These are phyloP conservation scores for Bagarius yarrelli DNA, from an alignment of 2,113 vertebrate genomes.

Conservation along the genomic window DNA sequence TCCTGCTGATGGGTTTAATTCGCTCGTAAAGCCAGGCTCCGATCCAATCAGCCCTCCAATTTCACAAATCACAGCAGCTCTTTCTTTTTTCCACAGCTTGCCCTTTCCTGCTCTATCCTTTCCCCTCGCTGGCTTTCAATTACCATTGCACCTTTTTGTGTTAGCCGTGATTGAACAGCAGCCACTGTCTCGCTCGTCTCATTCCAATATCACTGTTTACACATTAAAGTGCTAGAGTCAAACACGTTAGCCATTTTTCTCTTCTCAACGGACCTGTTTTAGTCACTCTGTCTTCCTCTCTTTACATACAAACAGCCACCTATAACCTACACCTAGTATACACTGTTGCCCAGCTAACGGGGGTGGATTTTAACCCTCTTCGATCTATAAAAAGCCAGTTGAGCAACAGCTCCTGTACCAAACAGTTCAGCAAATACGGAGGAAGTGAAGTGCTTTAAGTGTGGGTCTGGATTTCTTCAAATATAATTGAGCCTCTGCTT, in stretches of 20 bases:
- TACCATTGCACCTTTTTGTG: not conserved
- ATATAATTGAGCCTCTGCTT: slow-evolving; percentile 14
- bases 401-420: not conserved
- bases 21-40: not conserved
- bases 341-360: slow-evolving; percentile 29
- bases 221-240: not conserved
- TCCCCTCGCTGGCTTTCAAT: not conserved
- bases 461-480: slow-evolving; percentile 12
- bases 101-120: not conserved
- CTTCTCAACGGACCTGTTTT: slow-evolving; percentile 20
- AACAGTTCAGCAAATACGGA: not conserved
- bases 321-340: slow-evolving; percentile 9
- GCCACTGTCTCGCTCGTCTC: not conserved
- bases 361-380: not conserved
- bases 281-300: not conserved
- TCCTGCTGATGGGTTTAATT: slow-evolving; percentile 19
- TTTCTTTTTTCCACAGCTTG: slow-evolving; percentile 4
- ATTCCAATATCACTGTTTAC: not conserved
- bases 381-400: slow-evolving; percentile 10
- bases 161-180: slow-evolving; percentile 5
- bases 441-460: not conserved
- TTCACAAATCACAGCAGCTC: not conserved
- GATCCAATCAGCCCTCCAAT: not conserved
- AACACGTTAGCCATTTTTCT: not conserved
- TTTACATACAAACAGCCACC: slow-evolving; percentile 37